These are phyloP conservation scores for Sinocyclocheilus rhinocerous DNA, from an alignment of 2,113 vertebrate species.

Conservation along the genomic window DNA sequence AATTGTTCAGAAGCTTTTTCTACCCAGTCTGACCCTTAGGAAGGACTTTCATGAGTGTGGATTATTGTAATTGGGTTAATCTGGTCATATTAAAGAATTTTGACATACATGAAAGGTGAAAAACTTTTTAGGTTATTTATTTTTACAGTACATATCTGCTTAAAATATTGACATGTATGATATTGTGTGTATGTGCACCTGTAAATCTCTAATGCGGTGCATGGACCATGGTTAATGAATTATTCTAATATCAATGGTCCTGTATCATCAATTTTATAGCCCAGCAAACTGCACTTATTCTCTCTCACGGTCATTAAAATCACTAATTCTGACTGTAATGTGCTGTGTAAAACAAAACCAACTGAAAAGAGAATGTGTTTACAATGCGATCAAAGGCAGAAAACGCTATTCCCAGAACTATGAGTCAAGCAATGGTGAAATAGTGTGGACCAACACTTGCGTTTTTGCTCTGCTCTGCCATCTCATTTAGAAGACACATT, in stretches of 20 bases:
- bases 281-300: neutral
- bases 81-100: neutral
- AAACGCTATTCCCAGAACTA: neutral
- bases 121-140: neutral
- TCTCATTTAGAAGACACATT: slow-evolving; percentile 52
- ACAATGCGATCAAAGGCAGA: neutral
- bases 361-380: neutral
- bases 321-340: neutral
- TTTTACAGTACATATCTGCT: neutral
- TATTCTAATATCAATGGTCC: neutral
- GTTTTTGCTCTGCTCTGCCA: slow-evolving; percentile 50
- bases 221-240: neutral
- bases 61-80: neutral
- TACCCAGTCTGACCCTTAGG: neutral
- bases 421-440: slow-evolving; percentile 4
- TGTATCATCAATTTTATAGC: neutral
- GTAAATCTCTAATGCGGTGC: neutral
- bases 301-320: neutral
- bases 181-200: too few relatives aligned
- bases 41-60: neutral
- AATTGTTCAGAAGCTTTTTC: neutral
- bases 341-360: neutral
- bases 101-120: neutral
- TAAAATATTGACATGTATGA: neutral
- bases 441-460: slow-evolving; percentile 63